Conservation (phyloP, 2,113 vertebrate species). For the Odocoileus virginianus region DNA sequence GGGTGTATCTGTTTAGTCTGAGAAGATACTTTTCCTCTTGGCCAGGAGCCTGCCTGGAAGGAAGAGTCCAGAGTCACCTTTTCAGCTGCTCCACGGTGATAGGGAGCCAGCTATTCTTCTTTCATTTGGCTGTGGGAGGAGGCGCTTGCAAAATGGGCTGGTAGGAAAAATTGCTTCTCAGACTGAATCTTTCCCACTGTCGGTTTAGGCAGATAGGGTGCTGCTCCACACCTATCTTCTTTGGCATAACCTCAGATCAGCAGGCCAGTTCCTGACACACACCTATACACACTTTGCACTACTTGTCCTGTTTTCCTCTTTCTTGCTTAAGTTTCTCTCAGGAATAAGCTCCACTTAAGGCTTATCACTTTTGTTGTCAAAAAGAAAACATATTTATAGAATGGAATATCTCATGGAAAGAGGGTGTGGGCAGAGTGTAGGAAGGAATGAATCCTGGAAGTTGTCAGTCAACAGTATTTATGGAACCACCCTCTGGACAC, state of each 20-base stretch:
- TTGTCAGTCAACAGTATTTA: background rate
- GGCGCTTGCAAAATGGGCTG: background rate
- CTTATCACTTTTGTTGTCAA: background rate
- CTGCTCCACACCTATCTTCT: background rate
- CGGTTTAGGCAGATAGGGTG: background rate
- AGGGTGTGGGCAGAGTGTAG: background rate
- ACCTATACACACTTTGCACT: rapidly evolving
- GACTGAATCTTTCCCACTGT: background rate
- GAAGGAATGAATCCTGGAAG: background rate
- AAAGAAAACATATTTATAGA: conserved; percentile 21
- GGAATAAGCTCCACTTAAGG: background rate
- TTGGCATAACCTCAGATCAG: background rate
- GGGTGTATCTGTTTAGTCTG: background rate
- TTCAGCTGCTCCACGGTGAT: background rate
- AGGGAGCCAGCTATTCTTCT: background rate
- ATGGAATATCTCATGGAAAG: background rate
- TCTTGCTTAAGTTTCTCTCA: background rate
- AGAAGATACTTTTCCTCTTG: background rate
- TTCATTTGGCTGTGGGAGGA: background rate
- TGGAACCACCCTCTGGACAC: background rate
- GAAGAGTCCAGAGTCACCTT: background rate
- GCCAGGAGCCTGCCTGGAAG: background rate
- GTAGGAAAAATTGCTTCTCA: background rate
- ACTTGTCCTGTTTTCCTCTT: background rate
- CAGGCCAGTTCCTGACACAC: background rate